These are phyloP conservation scores for Cremastinae sp. DNA, from an alignment of 2,888 invertebrate species.

Conservation along the genomic window DNA sequence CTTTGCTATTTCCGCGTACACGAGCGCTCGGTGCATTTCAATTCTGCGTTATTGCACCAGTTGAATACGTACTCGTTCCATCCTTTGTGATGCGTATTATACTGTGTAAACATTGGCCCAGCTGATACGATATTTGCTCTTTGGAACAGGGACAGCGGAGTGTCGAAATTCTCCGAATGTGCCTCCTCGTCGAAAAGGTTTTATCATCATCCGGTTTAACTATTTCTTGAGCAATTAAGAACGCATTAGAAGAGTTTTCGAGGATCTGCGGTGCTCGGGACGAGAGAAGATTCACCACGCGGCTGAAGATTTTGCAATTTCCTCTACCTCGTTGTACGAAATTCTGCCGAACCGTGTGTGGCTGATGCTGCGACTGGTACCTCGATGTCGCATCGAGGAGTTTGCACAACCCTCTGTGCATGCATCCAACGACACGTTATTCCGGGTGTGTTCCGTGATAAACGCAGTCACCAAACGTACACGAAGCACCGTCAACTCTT, in stretches of 20 bases:
- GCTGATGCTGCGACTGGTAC: conserved; percentile 3
- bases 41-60: conserved; percentile 3
- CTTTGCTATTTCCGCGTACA: conserved; percentile 25
- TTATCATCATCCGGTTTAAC: too few species aligned
- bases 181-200: too few species aligned
- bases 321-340: conserved; percentile 26
- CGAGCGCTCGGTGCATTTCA: conserved; percentile 20
- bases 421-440: conserved; percentile 25
- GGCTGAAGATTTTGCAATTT: conserved; percentile 42
- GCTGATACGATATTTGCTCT: neutral
- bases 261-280: conserved; percentile 7
- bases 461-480: conserved; percentile 20
- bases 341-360: conserved; percentile 42
- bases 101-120: too few species aligned
- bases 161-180: neutral
- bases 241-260: conserved; percentile 27
- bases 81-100: conserved; percentile 8
- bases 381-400: conserved; percentile 34
- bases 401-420: conserved; percentile 33
- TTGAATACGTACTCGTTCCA: conserved; percentile 16
- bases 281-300: conserved; percentile 22
- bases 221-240: conserved; percentile 11
- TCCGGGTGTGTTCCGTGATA: conserved; percentile 27
- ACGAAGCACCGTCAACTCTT: conserved; percentile 1
- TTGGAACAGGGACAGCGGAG: neutral